These are phyloP conservation scores for Ceyx margarethae DNA, from an alignment of 2,113 vertebrate genomes.

Conservation along the genomic window DNA sequence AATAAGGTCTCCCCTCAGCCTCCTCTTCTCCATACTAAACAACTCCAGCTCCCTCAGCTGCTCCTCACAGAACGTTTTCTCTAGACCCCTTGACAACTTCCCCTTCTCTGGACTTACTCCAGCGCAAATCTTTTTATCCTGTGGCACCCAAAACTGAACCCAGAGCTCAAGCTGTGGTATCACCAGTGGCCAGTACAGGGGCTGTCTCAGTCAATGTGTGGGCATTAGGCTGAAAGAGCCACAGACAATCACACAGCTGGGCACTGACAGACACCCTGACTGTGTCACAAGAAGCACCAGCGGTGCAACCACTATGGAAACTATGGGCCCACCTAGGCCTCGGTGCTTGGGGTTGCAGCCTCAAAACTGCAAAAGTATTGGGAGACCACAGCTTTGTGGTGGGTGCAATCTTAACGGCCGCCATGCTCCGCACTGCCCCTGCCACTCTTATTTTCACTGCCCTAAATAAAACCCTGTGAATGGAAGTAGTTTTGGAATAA, in stretches of 20 bases:
- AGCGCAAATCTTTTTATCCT: no score
- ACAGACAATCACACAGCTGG: not conserved
- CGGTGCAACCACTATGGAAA: not conserved
- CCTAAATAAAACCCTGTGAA: slow-evolving; percentile 73
- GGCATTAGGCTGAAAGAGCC: not conserved
- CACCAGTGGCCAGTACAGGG: no score
- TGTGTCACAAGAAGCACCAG: not conserved
- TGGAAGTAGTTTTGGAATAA: slow-evolving; percentile 70
- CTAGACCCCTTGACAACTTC: no score
- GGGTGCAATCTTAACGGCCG: not conserved
- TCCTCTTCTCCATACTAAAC: no score
- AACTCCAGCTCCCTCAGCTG: no score
- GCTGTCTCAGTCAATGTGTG: not conserved
- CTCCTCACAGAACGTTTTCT: no score
- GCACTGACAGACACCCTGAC: not conserved
- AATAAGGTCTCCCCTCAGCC: no score
- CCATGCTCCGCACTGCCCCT: not conserved
- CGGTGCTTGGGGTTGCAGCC: not conserved
- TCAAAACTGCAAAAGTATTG: not conserved
- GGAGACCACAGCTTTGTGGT: not conserved
- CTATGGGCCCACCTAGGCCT: not conserved
- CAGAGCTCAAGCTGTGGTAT: no score
- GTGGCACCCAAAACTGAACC: no score
- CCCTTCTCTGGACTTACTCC: no score
- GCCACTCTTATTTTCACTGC: slow-evolving; percentile 53